A percentile compares a stretch with the other conserved stretches of the same genome.
Conservation (phyloP, 1,140 invertebrate species). For the Halyomorpha halys region DNA sequence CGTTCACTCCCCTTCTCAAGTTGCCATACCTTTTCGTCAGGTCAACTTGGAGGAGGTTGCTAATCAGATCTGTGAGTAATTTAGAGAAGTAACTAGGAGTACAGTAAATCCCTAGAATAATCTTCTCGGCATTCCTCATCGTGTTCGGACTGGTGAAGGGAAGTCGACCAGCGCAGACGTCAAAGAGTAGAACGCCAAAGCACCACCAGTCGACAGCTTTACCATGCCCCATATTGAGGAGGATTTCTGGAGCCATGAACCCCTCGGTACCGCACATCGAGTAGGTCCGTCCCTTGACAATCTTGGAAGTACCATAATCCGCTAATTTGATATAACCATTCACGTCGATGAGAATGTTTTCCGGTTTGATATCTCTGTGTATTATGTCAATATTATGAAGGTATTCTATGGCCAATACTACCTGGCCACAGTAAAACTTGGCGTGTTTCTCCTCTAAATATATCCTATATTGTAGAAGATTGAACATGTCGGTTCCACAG, state of each 20-base stretch:
- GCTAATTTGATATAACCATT: constrained; percentile 54
- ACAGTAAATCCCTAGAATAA: constrained; percentile 63
- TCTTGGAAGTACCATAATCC: constrained; percentile 30
- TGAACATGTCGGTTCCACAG: constrained; percentile 74
- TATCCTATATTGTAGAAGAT: constrained; percentile 55
- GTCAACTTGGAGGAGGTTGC: constrained; percentile 75
- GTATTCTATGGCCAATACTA: constrained; percentile 85
- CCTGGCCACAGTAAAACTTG: constrained; percentile 88
- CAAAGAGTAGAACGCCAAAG: constrained; percentile 74
- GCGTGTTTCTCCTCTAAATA: constrained; percentile 70
- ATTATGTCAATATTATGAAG: constrained; percentile 81
- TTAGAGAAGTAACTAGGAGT: constrained; percentile 53
- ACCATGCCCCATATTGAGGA: constrained; percentile 89
- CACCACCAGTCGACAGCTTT: constrained; percentile 97
- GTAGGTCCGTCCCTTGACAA: constrained; percentile 58
- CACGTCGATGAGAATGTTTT: constrained; percentile 82
- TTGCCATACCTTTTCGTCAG: constrained; percentile 84
- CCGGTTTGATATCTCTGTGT: constrained; percentile 91
- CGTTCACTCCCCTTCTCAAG: constrained; percentile 64
- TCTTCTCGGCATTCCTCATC: constrained; percentile 85
- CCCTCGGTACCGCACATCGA: constrained; percentile 94
- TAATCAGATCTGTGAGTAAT: constrained; percentile 78
- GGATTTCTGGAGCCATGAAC: constrained; percentile 90
- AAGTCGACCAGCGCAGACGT: constrained; percentile 71
- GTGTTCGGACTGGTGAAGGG: constrained; percentile 77